Evolutionary conservation across 2,113 vertebrate species (phyloP).

Genomic region (Leucosticte australis): DNA sequence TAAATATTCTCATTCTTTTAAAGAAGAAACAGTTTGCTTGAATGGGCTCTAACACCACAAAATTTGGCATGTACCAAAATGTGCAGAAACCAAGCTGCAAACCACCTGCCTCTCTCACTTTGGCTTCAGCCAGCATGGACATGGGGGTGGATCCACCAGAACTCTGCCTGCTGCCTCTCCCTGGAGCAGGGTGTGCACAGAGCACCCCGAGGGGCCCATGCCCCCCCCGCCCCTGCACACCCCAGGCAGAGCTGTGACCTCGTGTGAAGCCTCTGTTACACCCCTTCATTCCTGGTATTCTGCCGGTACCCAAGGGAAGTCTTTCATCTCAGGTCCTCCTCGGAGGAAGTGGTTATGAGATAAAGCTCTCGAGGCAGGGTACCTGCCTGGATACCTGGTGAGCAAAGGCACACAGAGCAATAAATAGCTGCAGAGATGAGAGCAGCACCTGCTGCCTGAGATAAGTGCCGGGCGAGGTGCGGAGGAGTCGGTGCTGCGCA

Average conservation of each 20-base stretch:
- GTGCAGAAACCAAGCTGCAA: not conserved
- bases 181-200: not conserved
- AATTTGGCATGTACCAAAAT: accelerated
- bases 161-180: not conserved
- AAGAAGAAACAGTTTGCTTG: not conserved
- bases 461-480: accelerated
- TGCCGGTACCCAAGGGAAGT: not conserved
- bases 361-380: not conserved
- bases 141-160: not conserved
- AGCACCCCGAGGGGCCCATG: accelerated
- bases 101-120: not conserved
- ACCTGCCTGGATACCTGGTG: not conserved
- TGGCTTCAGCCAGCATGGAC: accelerated
- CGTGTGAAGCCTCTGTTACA: not conserved
- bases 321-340: conserved; percentile 1
- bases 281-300: not conserved
- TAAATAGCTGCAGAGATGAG: not conserved
- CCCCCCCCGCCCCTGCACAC: not conserved
- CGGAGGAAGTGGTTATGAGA: not conserved
- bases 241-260: not conserved
- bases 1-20: not conserved
- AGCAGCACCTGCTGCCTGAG: not conserved
- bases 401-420: not conserved
- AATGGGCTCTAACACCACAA: not conserved
- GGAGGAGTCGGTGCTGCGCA: accelerated